Evolutionary conservation across 2,113 vertebrate genomes (phyloP), one percentile per base, ranked within the genome.

Genomic region (Zosterops japonicus): DNA sequence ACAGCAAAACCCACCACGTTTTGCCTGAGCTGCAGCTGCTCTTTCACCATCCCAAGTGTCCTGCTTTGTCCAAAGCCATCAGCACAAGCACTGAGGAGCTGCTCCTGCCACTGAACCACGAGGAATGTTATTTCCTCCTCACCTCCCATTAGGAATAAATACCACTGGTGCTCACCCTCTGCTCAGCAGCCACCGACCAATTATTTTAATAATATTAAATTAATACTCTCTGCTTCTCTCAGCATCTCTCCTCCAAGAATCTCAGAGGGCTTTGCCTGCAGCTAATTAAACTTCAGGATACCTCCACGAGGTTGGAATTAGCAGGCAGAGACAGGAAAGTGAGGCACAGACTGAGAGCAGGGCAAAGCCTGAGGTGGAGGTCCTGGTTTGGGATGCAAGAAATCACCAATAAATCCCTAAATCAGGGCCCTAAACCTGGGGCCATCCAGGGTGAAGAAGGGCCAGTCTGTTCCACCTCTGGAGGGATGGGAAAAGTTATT

Each of bases 121-220:
- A 89, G 83, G 22, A 83, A 65, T 46, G 14, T 33, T 49, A 46
- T 89, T 93, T 95, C 90, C 82, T 93, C 82, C 69, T 75, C 94
- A 20, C 24, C 56, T 92, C 76, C 83, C 83, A 39, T 60, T 28
- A 89, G 68, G 70, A 89, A 67, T 81, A 86, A 96, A 80, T 21
- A 79, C 61, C 0, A 15, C 59, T 90, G 86, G 44, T 31, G 4
- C 84, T 60, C 86, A 68, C 85, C 68, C 56, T 78, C 92, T 67
- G 83, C 60, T 95, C 79, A 2, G 44, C 36, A 83, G 36, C 85
- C 95, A 53, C 85, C 92, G 70, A 67, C 83, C 88, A 78, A 95
- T 95, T 88, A 93, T 68, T 94, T 90, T 57, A 71, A 96, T 84
- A n/a, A 75, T 5, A 29, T 87, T 94, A 86, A 96, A 96, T 96